Conservation (phyloP, 1,140 invertebrate species). For the Diorhabda sublineata region DNA sequence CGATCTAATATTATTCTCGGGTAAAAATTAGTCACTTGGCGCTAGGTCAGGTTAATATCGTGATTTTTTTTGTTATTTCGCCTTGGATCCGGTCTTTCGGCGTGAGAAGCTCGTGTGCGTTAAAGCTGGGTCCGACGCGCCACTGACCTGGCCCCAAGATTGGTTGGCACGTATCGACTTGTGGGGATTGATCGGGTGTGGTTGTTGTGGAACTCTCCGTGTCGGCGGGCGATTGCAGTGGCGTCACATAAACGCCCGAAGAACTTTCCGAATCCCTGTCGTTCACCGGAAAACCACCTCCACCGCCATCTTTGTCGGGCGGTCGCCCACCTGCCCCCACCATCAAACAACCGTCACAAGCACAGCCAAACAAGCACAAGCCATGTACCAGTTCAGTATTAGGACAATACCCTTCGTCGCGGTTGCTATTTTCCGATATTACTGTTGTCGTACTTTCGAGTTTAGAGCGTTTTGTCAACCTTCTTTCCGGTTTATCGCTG, state of each 20-base stretch:
- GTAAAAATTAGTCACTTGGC: too few species aligned
- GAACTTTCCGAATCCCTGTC: conserved; percentile 23
- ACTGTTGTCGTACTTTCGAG: background rate
- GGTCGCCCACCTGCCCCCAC: conserved; percentile 37
- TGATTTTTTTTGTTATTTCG: background rate
- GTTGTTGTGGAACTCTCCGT: conserved; percentile 22
- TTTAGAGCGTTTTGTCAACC: conserved; percentile 1
- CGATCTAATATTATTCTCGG: too few species aligned
- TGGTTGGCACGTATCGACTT: conserved; percentile 29
- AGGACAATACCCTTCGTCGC: conserved; percentile 12
- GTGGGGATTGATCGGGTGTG: conserved; percentile 27
- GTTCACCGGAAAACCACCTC: conserved; percentile 16
- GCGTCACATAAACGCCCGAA: conserved; percentile 31
- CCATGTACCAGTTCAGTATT: conserved; percentile 24
- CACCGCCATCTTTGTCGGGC: conserved; percentile 30
- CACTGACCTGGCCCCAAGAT: conserved; percentile 45
- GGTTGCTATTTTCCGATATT: conserved; percentile 12
- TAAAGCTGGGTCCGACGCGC: conserved; percentile 30
- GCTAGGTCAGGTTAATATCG: too few species aligned
- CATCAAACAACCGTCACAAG: conserved; percentile 40
- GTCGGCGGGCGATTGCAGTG: conserved; percentile 32
- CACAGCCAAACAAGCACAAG: conserved; percentile 38
- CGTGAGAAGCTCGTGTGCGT: conserved; percentile 31
- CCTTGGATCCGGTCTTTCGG: conserved; percentile 20
- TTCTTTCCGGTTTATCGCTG: background rate